Percentiles rank a stretch among this genome's conserved stretches.
phyloP scores from a whole-genome alignment of 1,140 invertebrate genomes.

The Platorchestia sp. region DNA sequence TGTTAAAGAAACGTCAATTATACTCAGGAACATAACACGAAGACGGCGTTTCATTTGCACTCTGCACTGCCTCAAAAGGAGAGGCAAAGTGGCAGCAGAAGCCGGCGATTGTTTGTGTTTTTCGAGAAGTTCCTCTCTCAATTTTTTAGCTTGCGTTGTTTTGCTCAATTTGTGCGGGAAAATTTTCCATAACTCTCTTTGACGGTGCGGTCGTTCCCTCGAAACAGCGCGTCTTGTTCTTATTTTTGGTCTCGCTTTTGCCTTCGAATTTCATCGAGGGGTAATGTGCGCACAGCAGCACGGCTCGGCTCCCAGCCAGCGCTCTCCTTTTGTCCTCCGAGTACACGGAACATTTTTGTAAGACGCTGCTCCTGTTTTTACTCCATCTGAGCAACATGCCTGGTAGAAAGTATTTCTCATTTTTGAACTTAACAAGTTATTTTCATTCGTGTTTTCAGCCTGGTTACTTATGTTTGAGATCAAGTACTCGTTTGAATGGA shows the following conservation, averaged over 20 bases:
- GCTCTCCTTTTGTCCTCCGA: not conserved
- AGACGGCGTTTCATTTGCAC: not conserved
- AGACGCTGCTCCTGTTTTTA: not conserved
- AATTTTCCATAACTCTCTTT: constrained; percentile 53
- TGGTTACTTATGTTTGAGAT: not conserved
- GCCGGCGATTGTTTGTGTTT: constrained; percentile 33
- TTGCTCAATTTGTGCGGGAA: constrained; percentile 46
- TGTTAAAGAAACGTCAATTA: not conserved
- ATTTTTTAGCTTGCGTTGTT: constrained; percentile 32
- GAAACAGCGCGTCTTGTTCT: constrained; percentile 44
- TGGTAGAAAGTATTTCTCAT: not conserved
- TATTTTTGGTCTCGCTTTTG: constrained; percentile 26
- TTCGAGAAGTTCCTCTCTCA: constrained; percentile 6
- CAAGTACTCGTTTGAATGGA: not conserved
- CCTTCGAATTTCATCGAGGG: constrained; percentile 25
- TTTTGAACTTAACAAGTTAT: not conserved
- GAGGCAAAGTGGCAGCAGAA: not conserved
- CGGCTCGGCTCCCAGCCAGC: not conserved
- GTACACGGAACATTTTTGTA: not conserved
- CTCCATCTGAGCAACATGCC: not conserved
- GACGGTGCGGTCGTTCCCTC: constrained; percentile 42
- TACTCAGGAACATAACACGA: not conserved
- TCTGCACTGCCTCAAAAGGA: not conserved
- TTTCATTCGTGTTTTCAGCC: not conserved
- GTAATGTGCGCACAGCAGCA: not conserved